Percentiles rank a stretch among this genome's conserved stretches.
Conservation (phyloP, 1,140 invertebrate species). For the Cydia amplana region DNA sequence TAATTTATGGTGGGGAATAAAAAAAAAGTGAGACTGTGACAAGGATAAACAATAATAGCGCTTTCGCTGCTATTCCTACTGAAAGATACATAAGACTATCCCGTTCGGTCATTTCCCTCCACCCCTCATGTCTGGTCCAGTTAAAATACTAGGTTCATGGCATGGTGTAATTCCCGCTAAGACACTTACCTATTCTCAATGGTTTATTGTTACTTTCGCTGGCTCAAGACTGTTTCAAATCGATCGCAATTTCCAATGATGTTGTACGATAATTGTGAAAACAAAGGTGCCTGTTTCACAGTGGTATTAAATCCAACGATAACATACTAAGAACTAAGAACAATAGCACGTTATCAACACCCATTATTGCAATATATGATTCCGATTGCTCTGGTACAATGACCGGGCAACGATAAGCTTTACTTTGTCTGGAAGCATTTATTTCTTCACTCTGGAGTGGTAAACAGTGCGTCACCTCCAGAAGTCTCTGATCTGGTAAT, state of each 20-base stretch:
- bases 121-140: no score
- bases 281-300: constrained; percentile 14
- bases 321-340: constrained; percentile 46
- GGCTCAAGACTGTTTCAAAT: neutral
- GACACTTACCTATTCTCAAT: neutral
- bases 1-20: no score
- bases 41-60: no score
- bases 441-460: constrained; percentile 69
- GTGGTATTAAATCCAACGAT: constrained; percentile 36
- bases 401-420: constrained; percentile 60
- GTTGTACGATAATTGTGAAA: constrained; percentile 23
- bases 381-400: constrained; percentile 54
- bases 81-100: no score
- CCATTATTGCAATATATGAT: constrained; percentile 47
- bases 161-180: no score
- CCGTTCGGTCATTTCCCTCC: no score
- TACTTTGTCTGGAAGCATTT: constrained; percentile 54
- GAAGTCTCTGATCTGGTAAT: constrained; percentile 62
- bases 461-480: constrained; percentile 70
- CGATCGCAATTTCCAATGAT: neutral
- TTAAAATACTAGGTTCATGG: no score
- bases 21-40: no score
- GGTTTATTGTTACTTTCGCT: neutral
- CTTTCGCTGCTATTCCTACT: no score
- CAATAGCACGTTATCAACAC: constrained; percentile 62